Percentiles rank a stretch among this genome's conserved stretches.
Conservation (phyloP, 2,113 vertebrate species). For the Romanogobio albipinnatus region DNA sequence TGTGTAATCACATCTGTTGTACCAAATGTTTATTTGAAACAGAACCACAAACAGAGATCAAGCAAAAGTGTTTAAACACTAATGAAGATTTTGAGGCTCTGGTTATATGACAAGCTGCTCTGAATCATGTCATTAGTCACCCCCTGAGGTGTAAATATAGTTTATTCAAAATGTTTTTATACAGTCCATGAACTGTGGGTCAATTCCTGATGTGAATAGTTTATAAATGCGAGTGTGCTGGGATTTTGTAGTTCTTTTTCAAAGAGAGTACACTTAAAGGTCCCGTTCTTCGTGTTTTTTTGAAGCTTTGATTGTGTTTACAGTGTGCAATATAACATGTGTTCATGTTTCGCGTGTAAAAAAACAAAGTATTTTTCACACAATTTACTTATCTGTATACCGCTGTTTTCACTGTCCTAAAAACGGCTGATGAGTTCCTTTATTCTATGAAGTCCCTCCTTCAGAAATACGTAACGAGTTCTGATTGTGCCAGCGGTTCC, state of each 20-base stretch:
- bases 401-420: too few relatives aligned
- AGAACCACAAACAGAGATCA: conserved; percentile 6
- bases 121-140: background rate
- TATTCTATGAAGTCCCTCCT: too few relatives aligned
- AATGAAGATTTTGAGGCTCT: conserved; percentile 26
- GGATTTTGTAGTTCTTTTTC: background rate
- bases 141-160: background rate
- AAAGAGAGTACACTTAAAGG: background rate
- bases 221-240: background rate
- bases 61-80: conserved; percentile 30
- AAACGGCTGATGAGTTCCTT: too few relatives aligned
- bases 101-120: conserved; percentile 24
- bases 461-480: too few relatives aligned
- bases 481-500: too few relatives aligned
- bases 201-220: background rate
- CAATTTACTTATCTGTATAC: too few relatives aligned
- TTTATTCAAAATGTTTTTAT: background rate
- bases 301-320: too few relatives aligned
- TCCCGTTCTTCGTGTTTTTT: too few relatives aligned
- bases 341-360: too few relatives aligned
- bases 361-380: too few relatives aligned
- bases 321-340: too few relatives aligned
- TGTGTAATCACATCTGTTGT: background rate
- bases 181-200: background rate
- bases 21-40: conserved; percentile 8